Conservation (phyloP, 2,797 vertebrate genomes). For the Kryptopterus vitreolus region DNA sequence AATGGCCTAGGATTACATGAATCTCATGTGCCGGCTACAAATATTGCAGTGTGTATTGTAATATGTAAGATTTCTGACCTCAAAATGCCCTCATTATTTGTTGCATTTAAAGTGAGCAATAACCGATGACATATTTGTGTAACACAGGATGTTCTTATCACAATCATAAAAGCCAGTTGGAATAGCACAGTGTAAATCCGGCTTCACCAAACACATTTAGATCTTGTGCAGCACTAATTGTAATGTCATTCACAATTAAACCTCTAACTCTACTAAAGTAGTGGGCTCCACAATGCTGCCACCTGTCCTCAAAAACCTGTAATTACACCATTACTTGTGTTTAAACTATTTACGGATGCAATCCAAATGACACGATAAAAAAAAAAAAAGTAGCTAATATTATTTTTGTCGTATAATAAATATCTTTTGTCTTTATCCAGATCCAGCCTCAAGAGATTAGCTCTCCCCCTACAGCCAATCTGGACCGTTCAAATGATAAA, state of each 20-base stretch:
- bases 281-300: slow-evolving; percentile 33
- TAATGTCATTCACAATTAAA: neutral
- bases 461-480: slow-evolving; percentile 93
- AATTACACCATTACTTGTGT: slow-evolving; percentile 7
- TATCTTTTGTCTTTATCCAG: slow-evolving; percentile 64
- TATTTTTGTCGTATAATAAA: slow-evolving; percentile 12
- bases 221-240: neutral
- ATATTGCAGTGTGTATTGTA: neutral
- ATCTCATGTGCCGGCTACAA: neutral
- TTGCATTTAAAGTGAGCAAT: too few relatives aligned
- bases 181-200: slow-evolving; percentile 6
- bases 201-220: neutral
- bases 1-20: neutral
- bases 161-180: neutral
- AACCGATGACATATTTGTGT: too few relatives aligned
- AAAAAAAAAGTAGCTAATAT: neutral
- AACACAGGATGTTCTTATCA: too few relatives aligned
- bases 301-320: slow-evolving; percentile 56
- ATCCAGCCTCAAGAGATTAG: slow-evolving; percentile 98
- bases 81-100: neutral
- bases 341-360: neutral
- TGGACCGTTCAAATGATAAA: slow-evolving; percentile 97
- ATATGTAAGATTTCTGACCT: neutral
- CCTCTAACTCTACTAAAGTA: neutral
- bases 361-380: neutral